These are phyloP conservation scores for Daboia siamensis DNA, from an alignment of 2,113 vertebrate species.

Conservation along the genomic window DNA sequence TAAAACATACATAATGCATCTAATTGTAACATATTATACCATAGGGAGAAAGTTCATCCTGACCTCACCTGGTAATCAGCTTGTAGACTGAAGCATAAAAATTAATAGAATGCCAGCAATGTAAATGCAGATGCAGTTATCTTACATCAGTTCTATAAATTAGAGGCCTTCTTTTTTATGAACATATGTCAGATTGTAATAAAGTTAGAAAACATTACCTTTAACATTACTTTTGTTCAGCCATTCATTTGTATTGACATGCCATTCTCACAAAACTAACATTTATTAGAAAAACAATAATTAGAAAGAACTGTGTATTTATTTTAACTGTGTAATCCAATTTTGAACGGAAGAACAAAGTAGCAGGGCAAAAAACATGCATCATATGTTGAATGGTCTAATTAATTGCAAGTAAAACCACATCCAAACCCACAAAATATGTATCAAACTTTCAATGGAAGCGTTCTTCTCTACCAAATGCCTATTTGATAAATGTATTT, in stretches of 20 bases:
- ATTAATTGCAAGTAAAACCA: background rate
- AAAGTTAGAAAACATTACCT: background rate
- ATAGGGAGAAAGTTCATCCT: background rate
- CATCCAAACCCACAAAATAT: background rate
- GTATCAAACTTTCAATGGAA: background rate
- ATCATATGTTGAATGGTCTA: background rate
- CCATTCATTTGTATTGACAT: background rate
- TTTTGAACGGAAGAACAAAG: background rate
- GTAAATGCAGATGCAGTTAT: slow-evolving; percentile 19
- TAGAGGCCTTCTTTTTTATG: background rate
- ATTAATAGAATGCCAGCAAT: background rate
- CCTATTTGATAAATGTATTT: no score
- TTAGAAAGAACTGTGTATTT: background rate
- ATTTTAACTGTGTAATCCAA: background rate
- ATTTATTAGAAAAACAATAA: background rate
- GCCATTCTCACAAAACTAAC: background rate
- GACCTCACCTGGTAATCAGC: slow-evolving; percentile 7
- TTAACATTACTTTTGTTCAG: background rate
- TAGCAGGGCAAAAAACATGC: background rate
- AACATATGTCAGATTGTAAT: background rate
- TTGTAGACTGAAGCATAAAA: background rate
- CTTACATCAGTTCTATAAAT: slow-evolving; percentile 29
- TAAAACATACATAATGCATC: background rate
- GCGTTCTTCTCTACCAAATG: background rate
- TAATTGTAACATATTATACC: background rate